Percentiles rank a stretch among this genome's conserved stretches.
Evolutionary conservation across 2,797 vertebrate genomes (phyloP).

Genomic region (Microctenopoma lineatum): DNA sequence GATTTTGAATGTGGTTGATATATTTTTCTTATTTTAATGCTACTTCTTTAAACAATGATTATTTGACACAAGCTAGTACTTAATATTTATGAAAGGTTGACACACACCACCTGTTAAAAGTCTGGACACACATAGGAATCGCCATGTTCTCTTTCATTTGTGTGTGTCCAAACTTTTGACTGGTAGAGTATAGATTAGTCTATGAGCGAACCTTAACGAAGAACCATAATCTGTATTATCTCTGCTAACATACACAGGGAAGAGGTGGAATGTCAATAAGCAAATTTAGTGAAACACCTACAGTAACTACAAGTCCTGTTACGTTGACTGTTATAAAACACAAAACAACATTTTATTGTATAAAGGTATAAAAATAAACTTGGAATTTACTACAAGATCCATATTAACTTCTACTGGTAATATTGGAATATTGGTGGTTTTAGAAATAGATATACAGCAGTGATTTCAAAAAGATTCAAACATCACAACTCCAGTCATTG

Average conservation of each 20-base stretch:
- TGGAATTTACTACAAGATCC: conserved; percentile 37
- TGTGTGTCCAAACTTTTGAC: no score
- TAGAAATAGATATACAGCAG: conserved; percentile 21
- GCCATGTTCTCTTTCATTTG: no score
- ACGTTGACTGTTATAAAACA: not conserved
- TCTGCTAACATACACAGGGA: not conserved
- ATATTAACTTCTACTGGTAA: conserved; percentile 23
- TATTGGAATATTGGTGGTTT: conserved; percentile 27
- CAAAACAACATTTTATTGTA: conserved; percentile 61
- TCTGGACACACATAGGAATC: no score
- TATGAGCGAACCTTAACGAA: no score
- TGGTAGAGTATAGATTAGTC: no score
- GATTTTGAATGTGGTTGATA: no score
- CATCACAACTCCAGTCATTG: not conserved
- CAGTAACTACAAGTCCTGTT: not conserved
- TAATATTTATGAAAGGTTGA: no score
- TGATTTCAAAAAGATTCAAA: not conserved
- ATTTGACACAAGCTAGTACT: no score
- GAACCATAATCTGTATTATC: not conserved
- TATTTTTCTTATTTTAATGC: no score
- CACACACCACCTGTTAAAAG: no score
- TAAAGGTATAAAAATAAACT: conserved; percentile 62
- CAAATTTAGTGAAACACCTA: not conserved
- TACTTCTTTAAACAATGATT: no score
- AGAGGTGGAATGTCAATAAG: not conserved